These are phyloP conservation scores for Capitella teleta DNA, from an alignment of 1,140 invertebrate species.

Conservation along the genomic window DNA sequence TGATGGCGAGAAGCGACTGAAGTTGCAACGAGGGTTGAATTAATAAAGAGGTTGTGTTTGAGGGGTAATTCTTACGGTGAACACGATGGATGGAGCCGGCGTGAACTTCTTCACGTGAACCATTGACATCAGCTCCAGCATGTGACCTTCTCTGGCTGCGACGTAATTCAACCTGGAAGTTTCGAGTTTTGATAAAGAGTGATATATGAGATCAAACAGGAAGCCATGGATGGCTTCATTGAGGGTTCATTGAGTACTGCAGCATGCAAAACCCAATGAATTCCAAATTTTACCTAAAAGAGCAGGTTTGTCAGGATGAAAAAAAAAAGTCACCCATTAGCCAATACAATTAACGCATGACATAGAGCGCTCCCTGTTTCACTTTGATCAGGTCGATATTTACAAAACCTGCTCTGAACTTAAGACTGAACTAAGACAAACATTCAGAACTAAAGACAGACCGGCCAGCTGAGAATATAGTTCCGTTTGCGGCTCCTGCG, in stretches of 20 bases:
- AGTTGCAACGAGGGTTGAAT: too few relatives aligned
- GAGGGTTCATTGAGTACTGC: neutral
- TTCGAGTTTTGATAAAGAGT: neutral
- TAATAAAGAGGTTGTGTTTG: too few relatives aligned
- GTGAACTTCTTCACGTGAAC: slow-evolving; percentile 75
- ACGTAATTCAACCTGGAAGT: slow-evolving; percentile 70
- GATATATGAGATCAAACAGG: neutral
- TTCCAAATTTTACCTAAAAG: too few relatives aligned
- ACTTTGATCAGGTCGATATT: neutral
- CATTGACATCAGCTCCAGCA: slow-evolving; percentile 73
- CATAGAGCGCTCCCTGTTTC: neutral
- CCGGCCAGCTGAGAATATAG: slow-evolving; percentile 63
- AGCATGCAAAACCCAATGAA: neutral
- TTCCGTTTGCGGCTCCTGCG: slow-evolving; percentile 34
- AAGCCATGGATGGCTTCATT: neutral
- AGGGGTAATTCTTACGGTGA: slow-evolving; percentile 64
- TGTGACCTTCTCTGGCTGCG: slow-evolving; percentile 77
- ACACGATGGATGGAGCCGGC: slow-evolving; percentile 77
- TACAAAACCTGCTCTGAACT: neutral
- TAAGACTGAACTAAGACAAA: neutral
- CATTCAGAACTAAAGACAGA: neutral
- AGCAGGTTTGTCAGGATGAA: too few relatives aligned
- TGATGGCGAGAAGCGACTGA: too few relatives aligned
- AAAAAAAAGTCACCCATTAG: too few relatives aligned
- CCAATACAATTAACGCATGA: neutral